Evolutionary conservation across 2,797 vertebrate species (phyloP).

Genomic region (Lepidocolaptes lacrymiger): DNA sequence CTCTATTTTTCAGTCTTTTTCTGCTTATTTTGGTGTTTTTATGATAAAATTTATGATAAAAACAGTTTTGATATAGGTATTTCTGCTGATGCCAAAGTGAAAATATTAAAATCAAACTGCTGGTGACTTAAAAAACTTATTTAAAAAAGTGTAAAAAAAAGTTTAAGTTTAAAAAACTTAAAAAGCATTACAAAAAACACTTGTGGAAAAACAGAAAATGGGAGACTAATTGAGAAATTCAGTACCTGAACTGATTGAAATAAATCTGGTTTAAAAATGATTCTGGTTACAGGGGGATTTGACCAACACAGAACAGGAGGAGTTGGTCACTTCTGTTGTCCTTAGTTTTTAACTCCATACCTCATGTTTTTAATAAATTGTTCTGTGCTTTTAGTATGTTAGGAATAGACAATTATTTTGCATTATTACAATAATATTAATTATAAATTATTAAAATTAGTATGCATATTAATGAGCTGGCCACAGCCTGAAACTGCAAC

Average conservation of each 20-base stretch:
- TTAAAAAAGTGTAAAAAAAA: too few relatives aligned
- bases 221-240: neutral
- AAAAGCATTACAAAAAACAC: neutral
- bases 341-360: neutral
- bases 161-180: neutral
- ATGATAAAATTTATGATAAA: neutral
- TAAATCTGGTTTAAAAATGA: neutral
- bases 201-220: neutral
- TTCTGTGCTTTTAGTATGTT: neutral
- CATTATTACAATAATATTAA: neutral
- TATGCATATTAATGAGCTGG: neutral
- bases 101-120: neutral
- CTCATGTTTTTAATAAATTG: neutral
- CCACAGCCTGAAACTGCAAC: neutral
- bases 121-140: neutral
- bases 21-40: neutral
- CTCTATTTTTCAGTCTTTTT: neutral
- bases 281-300: neutral
- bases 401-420: neutral
- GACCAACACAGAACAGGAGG: conserved; percentile 11
- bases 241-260: neutral
- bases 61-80: neutral
- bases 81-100: neutral
- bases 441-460: fast-evolving
- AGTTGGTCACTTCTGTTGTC: neutral